Evolutionary conservation across 2,113 vertebrate genomes (phyloP).

Genomic region (Ptilonorhynchus violaceus): DNA sequence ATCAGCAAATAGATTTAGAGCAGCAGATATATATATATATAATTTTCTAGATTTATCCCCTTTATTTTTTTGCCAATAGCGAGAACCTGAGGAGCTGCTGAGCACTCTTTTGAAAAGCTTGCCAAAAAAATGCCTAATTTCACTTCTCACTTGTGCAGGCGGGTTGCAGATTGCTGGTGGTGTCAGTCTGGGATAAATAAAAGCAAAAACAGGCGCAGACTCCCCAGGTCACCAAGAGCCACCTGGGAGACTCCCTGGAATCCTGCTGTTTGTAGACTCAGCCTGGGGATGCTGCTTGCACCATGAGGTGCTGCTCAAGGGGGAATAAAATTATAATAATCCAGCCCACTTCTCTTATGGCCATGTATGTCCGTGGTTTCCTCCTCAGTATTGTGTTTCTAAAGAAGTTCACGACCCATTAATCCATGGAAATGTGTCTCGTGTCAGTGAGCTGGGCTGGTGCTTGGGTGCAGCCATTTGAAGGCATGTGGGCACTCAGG

Average conservation of each 20-base stretch:
- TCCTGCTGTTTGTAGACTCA: neutral
- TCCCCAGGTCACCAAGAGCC: neutral
- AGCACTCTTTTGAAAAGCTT: conserved; percentile 29
- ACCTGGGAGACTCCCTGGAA: neutral
- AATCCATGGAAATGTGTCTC: no score
- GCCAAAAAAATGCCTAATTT: neutral
- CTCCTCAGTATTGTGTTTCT: neutral
- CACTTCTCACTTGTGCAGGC: neutral
- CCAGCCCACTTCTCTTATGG: neutral
- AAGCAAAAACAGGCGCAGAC: neutral
- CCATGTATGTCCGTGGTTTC: accelerated
- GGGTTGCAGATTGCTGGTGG: neutral
- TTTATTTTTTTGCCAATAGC: conserved; percentile 29
- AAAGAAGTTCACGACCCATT: neutral
- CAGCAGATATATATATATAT: conserved; percentile 8
- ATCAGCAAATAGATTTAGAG: conserved; percentile 15
- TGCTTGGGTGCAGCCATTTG: accelerated
- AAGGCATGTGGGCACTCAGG: accelerated
- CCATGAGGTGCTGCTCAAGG: neutral
- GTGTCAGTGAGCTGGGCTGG: neutral
- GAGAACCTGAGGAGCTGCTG: neutral
- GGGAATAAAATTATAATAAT: neutral
- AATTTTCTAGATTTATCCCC: conserved; percentile 28
- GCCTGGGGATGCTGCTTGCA: neutral
- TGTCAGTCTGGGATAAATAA: neutral